Conservation (phyloP, 37 sponge, comb jelly and placozoan species). For the Amphimedon queenslandica region DNA sequence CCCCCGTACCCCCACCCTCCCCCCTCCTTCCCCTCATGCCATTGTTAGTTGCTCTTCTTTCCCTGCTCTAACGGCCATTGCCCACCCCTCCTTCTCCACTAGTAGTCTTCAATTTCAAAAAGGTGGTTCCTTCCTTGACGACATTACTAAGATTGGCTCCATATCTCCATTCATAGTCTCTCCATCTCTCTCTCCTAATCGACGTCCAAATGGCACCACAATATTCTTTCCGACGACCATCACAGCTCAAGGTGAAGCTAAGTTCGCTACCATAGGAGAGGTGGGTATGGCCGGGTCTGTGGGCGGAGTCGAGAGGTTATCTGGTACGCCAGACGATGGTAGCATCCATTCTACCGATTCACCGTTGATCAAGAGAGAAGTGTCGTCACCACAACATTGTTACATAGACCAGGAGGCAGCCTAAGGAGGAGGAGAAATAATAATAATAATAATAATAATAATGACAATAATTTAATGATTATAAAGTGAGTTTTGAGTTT, state of each 20-base stretch:
- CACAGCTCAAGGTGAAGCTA: constrained; percentile 57
- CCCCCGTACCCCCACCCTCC: constrained; percentile 85
- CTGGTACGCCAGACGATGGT: constrained; percentile 10
- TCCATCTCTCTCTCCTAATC: constrained; percentile 42
- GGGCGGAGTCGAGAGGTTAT: neutral
- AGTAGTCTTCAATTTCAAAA: constrained; percentile 44
- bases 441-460: too few relatives aligned
- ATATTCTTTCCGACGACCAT: constrained; percentile 68
- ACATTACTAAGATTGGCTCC: constrained; percentile 30
- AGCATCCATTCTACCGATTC: constrained; percentile 6
- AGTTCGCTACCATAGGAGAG: constrained; percentile 32
- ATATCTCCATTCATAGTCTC: constrained; percentile 63
- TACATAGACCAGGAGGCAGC: too few relatives aligned
- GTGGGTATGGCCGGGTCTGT: constrained; percentile 28
- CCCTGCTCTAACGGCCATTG: constrained; percentile 42
- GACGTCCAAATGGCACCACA: constrained; percentile 19
- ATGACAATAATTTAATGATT: too few relatives aligned
- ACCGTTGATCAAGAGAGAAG: constrained; percentile 47
- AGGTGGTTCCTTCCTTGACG: constrained; percentile 39
- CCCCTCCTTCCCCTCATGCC: constrained; percentile 86
- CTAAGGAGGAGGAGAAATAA: too few relatives aligned
- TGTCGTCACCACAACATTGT: constrained; percentile 10
- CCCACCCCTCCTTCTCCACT: constrained; percentile 37
- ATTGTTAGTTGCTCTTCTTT: constrained; percentile 42
- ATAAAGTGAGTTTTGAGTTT: too few relatives aligned